phyloP scores from a whole-genome alignment of 2,113 vertebrate genomes.

The Aspidoscelis tigris region DNA sequence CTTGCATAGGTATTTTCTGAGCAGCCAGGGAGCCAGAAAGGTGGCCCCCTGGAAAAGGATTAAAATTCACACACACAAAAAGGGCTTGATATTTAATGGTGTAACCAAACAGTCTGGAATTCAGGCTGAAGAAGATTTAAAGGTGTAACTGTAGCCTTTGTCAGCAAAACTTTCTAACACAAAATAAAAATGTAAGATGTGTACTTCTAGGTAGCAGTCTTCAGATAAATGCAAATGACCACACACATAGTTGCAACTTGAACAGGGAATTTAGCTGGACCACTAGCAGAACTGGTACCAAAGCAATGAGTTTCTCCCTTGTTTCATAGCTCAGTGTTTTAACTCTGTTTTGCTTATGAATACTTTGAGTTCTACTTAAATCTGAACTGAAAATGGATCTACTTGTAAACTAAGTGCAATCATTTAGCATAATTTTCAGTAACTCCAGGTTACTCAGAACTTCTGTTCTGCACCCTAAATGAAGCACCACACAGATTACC shows the following conservation, averaged over 20 bases:
- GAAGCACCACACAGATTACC: conserved; percentile 10
- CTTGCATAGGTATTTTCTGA: too few relatives aligned
- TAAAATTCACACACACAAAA: too few relatives aligned
- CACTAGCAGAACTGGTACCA: too few relatives aligned
- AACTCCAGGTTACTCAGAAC: neutral
- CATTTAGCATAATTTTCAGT: neutral
- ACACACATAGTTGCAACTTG: neutral
- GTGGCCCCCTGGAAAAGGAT: too few relatives aligned
- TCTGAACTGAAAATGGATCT: neutral
- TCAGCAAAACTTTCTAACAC: neutral
- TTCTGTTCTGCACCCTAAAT: conserved; percentile 11
- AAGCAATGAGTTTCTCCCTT: neutral
- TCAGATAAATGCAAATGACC: neutral
- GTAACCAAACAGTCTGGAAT: too few relatives aligned
- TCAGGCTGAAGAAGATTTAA: too few relatives aligned
- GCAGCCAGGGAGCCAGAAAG: too few relatives aligned
- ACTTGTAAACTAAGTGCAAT: neutral
- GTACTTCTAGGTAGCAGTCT: neutral
- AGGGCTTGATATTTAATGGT: too few relatives aligned
- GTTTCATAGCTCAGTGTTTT: neutral
- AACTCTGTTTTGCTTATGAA: neutral
- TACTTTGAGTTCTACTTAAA: neutral
- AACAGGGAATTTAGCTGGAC: too few relatives aligned
- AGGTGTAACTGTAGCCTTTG: neutral
- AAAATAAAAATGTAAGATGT: neutral